Evolutionary conservation across 2,888 invertebrate species (phyloP).

Genomic region (Stenotaenia linearis): DNA sequence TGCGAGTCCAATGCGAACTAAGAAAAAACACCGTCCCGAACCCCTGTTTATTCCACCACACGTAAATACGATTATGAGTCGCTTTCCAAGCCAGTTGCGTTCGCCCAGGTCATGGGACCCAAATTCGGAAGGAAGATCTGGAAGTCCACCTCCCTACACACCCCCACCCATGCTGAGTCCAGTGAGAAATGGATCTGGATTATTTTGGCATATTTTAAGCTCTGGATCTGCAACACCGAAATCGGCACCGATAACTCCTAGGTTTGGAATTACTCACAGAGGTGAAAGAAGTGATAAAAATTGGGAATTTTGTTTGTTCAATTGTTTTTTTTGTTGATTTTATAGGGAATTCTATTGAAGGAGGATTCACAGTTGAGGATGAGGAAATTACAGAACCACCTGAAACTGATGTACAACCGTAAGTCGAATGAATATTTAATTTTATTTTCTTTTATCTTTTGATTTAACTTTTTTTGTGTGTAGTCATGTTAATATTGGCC

Average conservation of each 20-base stretch:
- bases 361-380: conserved; percentile 37
- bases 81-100: conserved; percentile 54
- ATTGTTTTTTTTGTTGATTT: conserved; percentile 30
- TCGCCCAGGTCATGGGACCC: conserved; percentile 48
- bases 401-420: conserved; percentile 49
- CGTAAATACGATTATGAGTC: conserved; percentile 48
- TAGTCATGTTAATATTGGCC: conserved; percentile 75
- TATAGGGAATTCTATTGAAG: conserved; percentile 33
- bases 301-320: neutral
- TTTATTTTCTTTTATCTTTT: neutral
- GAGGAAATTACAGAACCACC: conserved; percentile 44
- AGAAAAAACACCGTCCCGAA: conserved; percentile 47
- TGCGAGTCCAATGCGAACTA: conserved; percentile 43
- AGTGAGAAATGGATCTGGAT: conserved; percentile 77
- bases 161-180: conserved; percentile 93
- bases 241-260: conserved; percentile 45
- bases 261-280: conserved; percentile 30
- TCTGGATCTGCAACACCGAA: conserved; percentile 42
- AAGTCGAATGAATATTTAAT: conserved; percentile 38
- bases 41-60: conserved; percentile 50
- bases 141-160: conserved; percentile 63
- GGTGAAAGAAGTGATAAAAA: conserved; percentile 35
- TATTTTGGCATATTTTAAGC: conserved; percentile 58
- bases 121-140: conserved; percentile 31
- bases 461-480: neutral